A percentile compares a stretch with the other conserved stretches of the same genome.
phyloP scores from a whole-genome alignment of 1,140 invertebrate genomes.

The Aporrectodea caliginosa region DNA sequence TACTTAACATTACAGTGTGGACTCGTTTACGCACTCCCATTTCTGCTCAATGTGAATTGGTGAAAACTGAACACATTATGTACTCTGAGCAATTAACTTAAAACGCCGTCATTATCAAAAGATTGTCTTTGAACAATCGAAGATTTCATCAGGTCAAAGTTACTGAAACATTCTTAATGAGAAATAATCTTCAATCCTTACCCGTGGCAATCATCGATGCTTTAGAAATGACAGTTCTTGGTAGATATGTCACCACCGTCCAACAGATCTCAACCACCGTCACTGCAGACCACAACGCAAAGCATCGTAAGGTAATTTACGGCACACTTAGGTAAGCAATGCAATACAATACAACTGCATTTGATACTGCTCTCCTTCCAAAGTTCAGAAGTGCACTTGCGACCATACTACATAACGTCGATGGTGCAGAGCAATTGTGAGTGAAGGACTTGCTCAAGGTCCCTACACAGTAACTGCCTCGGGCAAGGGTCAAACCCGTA shows the following conservation, averaged over 20 bases:
- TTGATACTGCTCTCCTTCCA: background rate
- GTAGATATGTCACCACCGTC: background rate
- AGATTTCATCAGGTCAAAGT: background rate
- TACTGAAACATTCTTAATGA: too few relatives aligned
- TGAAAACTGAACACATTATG: background rate
- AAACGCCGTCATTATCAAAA: background rate
- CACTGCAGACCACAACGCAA: background rate
- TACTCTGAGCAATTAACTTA: background rate
- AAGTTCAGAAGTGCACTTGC: background rate
- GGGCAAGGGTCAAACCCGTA: too few relatives aligned
- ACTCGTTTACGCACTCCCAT: background rate
- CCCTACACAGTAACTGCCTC: too few relatives aligned
- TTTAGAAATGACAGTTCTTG: background rate
- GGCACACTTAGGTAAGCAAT: background rate
- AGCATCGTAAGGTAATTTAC: background rate
- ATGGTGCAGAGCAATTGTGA: background rate
- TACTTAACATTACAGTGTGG: too few relatives aligned
- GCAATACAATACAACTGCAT: background rate
- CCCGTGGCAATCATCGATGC: background rate
- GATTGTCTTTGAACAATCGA: background rate
- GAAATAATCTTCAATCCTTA: too few relatives aligned
- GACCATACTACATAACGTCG: background rate
- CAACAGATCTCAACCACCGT: background rate
- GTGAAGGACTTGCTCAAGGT: background rate
- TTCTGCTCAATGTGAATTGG: background rate